Evolutionary conservation across 2,888 invertebrate species (phyloP).

Genomic region (Sialis fuliginosa): DNA sequence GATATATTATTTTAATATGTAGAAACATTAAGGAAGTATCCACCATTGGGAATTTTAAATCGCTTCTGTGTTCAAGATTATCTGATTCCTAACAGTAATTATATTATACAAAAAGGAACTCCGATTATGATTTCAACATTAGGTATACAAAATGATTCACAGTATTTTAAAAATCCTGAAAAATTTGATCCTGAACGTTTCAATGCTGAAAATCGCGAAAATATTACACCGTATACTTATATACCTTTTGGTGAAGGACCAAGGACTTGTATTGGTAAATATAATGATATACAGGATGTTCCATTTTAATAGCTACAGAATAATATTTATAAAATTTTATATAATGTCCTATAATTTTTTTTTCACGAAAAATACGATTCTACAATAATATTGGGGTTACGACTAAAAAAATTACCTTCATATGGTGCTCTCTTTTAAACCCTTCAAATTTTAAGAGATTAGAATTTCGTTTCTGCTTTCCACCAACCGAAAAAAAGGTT

Average conservation of each 20-base stretch:
- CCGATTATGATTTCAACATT: not conserved
- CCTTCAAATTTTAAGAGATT: no score
- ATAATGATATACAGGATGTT: not conserved
- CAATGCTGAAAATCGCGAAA: not conserved
- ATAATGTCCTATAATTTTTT: not conserved
- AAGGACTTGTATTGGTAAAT: not conserved
- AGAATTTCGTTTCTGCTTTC: no score
- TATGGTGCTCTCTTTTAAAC: not conserved
- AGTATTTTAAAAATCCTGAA: not conserved
- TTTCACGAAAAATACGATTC: not conserved
- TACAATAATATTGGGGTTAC: not conserved
- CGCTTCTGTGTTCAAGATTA: not conserved
- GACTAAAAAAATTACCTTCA: not conserved
- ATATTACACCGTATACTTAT: not conserved
- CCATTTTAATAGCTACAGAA: no score
- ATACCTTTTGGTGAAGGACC: not conserved
- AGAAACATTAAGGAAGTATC: not conserved
- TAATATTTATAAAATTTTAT: no score
- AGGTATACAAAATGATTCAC: not conserved
- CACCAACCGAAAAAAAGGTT: no score
- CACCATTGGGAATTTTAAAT: not conserved
- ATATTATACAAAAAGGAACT: not conserved
- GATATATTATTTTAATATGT: not conserved
- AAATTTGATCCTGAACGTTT: not conserved
- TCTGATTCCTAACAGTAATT: not conserved